Evolutionary conservation across 37 sponge, comb jelly and placozoan genomes (phyloP).

Genomic region (Spongilla lacustris): DNA sequence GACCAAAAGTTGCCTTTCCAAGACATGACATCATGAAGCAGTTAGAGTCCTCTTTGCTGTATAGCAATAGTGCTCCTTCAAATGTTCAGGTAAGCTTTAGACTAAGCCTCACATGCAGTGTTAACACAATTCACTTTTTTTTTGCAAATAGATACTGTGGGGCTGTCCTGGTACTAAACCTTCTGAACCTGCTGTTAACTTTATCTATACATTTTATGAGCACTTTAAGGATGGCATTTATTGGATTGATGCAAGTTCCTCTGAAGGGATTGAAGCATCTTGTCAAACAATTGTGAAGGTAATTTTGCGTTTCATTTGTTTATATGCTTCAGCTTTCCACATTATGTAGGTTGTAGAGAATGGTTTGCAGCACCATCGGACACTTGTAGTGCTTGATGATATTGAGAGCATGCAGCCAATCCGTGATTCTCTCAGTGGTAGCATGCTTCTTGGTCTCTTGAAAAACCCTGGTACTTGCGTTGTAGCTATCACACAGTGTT

Average conservation of each 20-base stretch:
- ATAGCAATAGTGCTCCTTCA: conserved; percentile 32
- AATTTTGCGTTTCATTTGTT: not conserved
- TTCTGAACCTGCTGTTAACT: conserved; percentile 40
- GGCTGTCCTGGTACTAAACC: conserved; percentile 9
- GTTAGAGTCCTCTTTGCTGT: conserved; percentile 7
- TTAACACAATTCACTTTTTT: not conserved
- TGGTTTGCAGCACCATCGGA: not conserved
- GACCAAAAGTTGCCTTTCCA: conserved; percentile 30
- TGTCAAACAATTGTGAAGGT: not conserved
- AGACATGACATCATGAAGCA: conserved; percentile 13
- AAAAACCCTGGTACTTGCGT: not conserved
- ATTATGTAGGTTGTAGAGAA: not conserved
- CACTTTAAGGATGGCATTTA: conserved; percentile 57
- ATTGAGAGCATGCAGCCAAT: not conserved
- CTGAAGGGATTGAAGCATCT: not conserved
- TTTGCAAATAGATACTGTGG: not conserved
- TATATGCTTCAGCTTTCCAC: not conserved
- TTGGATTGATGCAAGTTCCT: conserved; percentile 34
- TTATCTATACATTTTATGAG: conserved; percentile 13
- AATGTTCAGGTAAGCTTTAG: conserved; percentile 37
- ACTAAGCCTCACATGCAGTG: not conserved
- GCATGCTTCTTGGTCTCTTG: not conserved
- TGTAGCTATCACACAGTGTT: conserved; percentile 4
- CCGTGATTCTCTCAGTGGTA: not conserved
- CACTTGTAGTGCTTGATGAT: not conserved